A percentile compares a stretch with the other conserved stretches of the same genome.
These are phyloP conservation scores for Calycopis cecrops DNA, from an alignment of 1,140 invertebrate species.

Conservation along the genomic window DNA sequence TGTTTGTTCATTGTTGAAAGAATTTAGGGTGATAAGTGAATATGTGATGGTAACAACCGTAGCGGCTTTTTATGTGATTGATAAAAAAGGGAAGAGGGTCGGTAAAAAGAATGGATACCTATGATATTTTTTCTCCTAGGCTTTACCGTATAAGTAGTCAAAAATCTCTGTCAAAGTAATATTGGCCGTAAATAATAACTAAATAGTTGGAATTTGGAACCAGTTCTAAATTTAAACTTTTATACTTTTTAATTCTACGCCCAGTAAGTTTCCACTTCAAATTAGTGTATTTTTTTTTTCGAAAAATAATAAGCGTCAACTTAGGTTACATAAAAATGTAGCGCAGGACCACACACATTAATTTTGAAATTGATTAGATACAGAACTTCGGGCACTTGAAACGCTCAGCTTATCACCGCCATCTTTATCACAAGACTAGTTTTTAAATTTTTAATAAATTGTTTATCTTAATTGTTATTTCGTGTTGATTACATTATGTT, in stretches of 20 bases:
- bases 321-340: slow-evolving; percentile 10
- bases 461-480: slow-evolving; percentile 9
- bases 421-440: not conserved
- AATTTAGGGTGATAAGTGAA: slow-evolving; percentile 45
- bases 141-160: no score
- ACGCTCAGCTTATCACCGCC: not conserved
- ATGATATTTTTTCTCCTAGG: no score
- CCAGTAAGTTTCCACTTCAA: not conserved
- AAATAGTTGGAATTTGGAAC: no score
- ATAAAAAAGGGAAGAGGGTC: no score
- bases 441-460: slow-evolving; percentile 4
- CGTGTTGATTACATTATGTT: not conserved
- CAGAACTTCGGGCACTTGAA: not conserved
- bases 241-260: no score
- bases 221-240: no score
- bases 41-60: slow-evolving; percentile 33
- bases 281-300: not conserved
- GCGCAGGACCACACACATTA: slow-evolving; percentile 1
- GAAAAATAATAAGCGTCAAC: not conserved
- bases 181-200: no score
- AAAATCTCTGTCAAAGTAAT: no score
- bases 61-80: no score
- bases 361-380: not conserved
- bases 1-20: not conserved
- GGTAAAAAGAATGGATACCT: no score